phyloP scores from a whole-genome alignment of 2,797 vertebrate genomes.

The Lateolabrax maculatus region DNA sequence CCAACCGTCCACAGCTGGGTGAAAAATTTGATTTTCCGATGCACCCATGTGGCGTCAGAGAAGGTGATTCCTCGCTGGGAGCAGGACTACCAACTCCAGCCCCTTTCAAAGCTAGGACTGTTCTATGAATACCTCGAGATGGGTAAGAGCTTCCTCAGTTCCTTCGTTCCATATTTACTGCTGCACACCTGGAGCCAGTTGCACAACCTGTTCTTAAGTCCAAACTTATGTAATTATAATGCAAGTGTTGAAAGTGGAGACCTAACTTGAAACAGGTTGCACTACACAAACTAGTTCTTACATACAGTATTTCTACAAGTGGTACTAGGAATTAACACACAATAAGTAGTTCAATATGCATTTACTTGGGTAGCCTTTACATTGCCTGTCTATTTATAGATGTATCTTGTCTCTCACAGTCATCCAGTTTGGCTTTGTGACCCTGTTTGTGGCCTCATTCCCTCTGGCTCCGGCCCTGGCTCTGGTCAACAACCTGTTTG shows the following conservation, averaged over 20 bases:
- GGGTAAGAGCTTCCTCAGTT: conserved; percentile 84
- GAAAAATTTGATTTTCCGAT: conserved; percentile 91
- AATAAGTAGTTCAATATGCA: not conserved
- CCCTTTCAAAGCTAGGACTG: conserved; percentile 89
- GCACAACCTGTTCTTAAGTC: not conserved
- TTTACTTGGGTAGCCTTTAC: not conserved
- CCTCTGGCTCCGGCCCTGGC: conserved; percentile 94
- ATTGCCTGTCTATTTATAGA: not conserved
- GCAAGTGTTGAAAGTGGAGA: not conserved
- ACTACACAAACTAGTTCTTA: not conserved
- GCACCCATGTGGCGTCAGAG: conserved; percentile 79
- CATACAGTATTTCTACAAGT: too few species aligned
- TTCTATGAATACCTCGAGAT: conserved; percentile 98
- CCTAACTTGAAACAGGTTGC: not conserved
- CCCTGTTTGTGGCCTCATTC: conserved; percentile 96
- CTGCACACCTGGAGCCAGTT: not conserved
- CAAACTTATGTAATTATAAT: not conserved
- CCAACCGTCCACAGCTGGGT: conserved; percentile 85
- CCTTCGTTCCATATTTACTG: not conserved
- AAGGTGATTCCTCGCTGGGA: conserved; percentile 92
- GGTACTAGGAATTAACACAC: not conserved
- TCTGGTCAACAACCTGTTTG: conserved; percentile 94
- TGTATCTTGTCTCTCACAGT: conserved; percentile 79
- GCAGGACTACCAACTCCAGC: conserved; percentile 92
- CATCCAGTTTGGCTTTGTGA: conserved; percentile 98